phyloP scores from a whole-genome alignment of 2,113 vertebrate species.

The Ceratotherium simum region DNA sequence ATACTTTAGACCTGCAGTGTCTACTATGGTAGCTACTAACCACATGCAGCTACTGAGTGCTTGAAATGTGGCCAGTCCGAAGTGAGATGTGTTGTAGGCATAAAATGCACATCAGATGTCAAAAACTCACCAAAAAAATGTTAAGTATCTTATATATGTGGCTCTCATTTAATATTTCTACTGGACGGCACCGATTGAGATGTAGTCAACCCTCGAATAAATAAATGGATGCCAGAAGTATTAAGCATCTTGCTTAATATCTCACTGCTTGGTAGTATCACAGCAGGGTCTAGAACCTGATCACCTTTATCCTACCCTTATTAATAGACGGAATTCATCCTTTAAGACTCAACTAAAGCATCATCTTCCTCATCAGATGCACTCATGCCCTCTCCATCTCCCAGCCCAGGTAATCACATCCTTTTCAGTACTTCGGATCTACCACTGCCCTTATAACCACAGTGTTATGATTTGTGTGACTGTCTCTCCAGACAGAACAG shows the following conservation, averaged over 20 bases:
- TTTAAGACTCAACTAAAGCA: slow-evolving; percentile 43
- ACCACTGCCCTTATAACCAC: background rate
- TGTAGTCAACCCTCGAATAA: background rate
- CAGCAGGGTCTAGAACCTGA: background rate
- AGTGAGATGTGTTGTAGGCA: background rate
- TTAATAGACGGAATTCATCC: slow-evolving; percentile 28
- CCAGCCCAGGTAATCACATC: background rate
- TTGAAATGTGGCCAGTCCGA: background rate
- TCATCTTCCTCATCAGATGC: background rate
- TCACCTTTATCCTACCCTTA: background rate
- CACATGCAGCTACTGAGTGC: background rate
- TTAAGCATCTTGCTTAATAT: slow-evolving; percentile 8
- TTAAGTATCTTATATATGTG: background rate
- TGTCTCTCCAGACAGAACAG: slow-evolving; percentile 6
- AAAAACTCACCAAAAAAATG: background rate
- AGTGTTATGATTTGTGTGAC: background rate
- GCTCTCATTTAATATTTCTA: background rate
- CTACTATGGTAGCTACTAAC: background rate
- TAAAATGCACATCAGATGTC: background rate
- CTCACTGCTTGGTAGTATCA: background rate
- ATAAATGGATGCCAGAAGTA: background rate
- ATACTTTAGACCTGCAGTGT: background rate
- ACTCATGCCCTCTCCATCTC: background rate
- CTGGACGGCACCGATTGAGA: background rate
- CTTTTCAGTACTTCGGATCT: slow-evolving; percentile 17